Conservation (phyloP, 2,888 invertebrate genomes). For the Latrodectus elegans region DNA sequence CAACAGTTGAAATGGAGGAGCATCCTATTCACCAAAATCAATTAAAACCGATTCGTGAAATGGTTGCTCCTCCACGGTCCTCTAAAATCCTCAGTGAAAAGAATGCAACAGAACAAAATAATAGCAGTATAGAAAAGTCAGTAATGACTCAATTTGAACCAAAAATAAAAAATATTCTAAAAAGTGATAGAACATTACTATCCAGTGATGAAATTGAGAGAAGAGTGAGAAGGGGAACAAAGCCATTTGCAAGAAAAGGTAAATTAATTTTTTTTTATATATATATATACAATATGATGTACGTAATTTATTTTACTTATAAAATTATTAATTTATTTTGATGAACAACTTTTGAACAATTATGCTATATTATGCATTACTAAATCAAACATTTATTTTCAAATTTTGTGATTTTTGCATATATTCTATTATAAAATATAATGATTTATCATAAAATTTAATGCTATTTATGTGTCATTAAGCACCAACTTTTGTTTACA, state of each 20-base stretch:
- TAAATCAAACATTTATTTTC: too few relatives aligned
- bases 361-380: too few relatives aligned
- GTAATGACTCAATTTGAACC: conserved; percentile 41
- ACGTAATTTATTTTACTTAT: too few relatives aligned
- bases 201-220: conserved; percentile 15
- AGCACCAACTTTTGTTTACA: too few relatives aligned
- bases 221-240: conserved; percentile 26
- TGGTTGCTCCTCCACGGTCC: not conserved
- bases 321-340: too few relatives aligned
- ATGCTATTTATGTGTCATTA: too few relatives aligned
- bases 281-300: too few relatives aligned
- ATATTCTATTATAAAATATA: too few relatives aligned
- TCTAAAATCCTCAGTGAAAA: conserved; percentile 28
- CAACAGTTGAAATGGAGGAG: conserved; percentile 10
- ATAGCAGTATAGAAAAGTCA: conserved; percentile 21
- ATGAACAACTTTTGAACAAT: too few relatives aligned
- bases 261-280: not conserved
- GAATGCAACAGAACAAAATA: conserved; percentile 29
- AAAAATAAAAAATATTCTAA: conserved; percentile 42
- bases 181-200: conserved; percentile 24
- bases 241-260: conserved; percentile 56
- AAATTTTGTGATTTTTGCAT: too few relatives aligned
- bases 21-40: conserved; percentile 62
- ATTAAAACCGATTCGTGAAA: conserved; percentile 30
- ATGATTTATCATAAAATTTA: too few relatives aligned